These are phyloP conservation scores for Manis javanica DNA, from an alignment of 2,797 vertebrate species.

Conservation along the genomic window DNA sequence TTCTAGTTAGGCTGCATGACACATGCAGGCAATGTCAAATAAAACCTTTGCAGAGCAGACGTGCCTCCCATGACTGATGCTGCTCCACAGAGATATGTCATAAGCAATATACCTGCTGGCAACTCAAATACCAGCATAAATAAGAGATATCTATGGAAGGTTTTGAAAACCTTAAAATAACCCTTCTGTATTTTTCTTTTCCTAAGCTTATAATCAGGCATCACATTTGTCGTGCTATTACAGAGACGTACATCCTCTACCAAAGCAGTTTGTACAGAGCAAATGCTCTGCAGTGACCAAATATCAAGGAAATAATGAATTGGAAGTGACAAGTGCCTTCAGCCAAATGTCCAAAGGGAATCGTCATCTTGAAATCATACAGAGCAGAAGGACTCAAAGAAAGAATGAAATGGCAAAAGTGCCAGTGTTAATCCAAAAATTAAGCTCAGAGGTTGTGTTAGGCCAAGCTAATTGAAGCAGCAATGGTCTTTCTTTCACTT, in stretches of 20 bases:
- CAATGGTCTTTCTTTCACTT: slow-evolving; percentile 64
- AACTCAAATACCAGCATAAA: slow-evolving; percentile 17
- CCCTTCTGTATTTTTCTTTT: slow-evolving; percentile 17
- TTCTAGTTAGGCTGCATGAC: not conserved
- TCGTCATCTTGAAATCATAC: slow-evolving; percentile 65
- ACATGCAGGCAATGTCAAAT: not conserved
- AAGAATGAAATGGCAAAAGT: slow-evolving; percentile 59
- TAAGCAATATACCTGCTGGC: not conserved
- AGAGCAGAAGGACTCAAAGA: slow-evolving; percentile 49
- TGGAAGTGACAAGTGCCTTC: slow-evolving; percentile 75
- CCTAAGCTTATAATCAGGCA: not conserved
- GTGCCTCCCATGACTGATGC: not conserved
- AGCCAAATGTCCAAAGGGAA: slow-evolving; percentile 72
- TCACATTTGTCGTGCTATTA: slow-evolving; percentile 12
- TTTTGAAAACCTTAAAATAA: slow-evolving; percentile 51
- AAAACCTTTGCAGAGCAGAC: not conserved
- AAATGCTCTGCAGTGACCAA: slow-evolving; percentile 51
- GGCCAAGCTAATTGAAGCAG: slow-evolving; percentile 35
- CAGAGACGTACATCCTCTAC: not conserved
- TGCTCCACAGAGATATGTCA: not conserved
- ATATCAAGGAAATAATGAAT: slow-evolving; percentile 70
- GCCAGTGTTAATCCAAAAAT: slow-evolving; percentile 58
- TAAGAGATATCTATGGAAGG: slow-evolving; percentile 19
- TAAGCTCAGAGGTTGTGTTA: slow-evolving; percentile 58
- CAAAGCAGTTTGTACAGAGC: not conserved